Evolutionary conservation across 2,888 invertebrate genomes (phyloP), one percentile per base, ranked within the genome.

Genomic region (Oscheius sp.): DNA sequence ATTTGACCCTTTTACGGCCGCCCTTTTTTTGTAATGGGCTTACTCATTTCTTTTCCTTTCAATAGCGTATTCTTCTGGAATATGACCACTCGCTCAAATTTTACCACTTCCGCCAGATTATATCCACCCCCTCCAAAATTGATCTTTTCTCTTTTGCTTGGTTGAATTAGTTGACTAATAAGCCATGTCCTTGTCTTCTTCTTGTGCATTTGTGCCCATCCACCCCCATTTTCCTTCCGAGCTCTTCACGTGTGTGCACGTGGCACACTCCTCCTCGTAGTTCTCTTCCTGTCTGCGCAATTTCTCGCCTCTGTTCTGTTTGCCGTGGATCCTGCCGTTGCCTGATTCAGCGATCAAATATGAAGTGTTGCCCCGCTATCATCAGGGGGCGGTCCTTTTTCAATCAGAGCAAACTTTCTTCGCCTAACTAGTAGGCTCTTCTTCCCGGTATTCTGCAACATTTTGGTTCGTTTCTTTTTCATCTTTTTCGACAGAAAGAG

Each of bases 281-380:
- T 3, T 35, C 23, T 52, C 66, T 66, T 66, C 49, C 52, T 49
- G 66, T 53, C 66, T 25, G 43, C 45, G 45, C 45, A 18, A 49
- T 53, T 66, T 66, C 66, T 66, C 66, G 66, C 52, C 66, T 63
- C 23, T 18, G 21, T 25, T 41, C 27, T 66, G 66, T 66, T 66
- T 66, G 66, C 66, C 66, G 45, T 61, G 45, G 61, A 66, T 49
- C 66, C 66, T 66, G 66, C 49, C 46, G 52, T 49, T 61, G 61
- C 66, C 66, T 66, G 66, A 66, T 66, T 66, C 66, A 66, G 49
- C 66, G 66, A 66, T 66, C 66, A 66, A 66, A 66, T 52, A 66
- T 52, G 52, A 52, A 66, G 66, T 52, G 41, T 21, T 25, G 29
- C 52, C 49, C 66, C 13, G 27, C 66, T 52, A 49, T 52, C 52